These are phyloP conservation scores for Ostrea edulis DNA, from an alignment of 1,140 invertebrate species.

Conservation along the genomic window DNA sequence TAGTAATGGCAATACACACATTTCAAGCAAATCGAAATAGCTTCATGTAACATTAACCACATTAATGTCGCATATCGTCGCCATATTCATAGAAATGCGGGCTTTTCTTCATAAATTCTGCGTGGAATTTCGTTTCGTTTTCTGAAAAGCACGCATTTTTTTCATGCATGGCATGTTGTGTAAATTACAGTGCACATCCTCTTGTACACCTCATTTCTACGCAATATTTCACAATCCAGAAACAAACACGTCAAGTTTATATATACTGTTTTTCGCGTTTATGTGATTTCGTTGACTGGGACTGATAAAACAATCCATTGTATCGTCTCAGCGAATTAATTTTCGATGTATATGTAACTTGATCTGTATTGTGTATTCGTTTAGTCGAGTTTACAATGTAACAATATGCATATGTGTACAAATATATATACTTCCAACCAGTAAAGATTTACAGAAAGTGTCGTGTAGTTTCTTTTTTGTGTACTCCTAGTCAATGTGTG, in stretches of 20 bases:
- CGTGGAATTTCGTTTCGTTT: neutral
- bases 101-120: neutral
- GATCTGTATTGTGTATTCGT: neutral
- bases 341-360: neutral
- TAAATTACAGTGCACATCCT: neutral
- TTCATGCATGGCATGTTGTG: neutral
- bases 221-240: neutral
- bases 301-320: neutral
- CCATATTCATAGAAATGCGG: neutral
- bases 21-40: conserved; percentile 6
- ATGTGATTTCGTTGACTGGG: neutral
- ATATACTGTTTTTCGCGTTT: neutral
- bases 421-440: neutral
- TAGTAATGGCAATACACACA: neutral
- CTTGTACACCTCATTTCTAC: neutral
- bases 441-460: neutral
- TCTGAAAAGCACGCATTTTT: neutral
- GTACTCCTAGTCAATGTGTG: too few relatives aligned
- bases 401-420: neutral
- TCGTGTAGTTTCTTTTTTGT: too few relatives aligned
- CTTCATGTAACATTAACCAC: conserved; percentile 11
- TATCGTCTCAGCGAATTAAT: neutral
- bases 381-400: neutral
- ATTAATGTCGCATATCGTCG: neutral
- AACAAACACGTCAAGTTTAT: neutral